Evolutionary conservation across 23 tunicate genomes (phyloP), one percentile per base, ranked within the genome.

Genomic region (Corella eumyota): DNA sequence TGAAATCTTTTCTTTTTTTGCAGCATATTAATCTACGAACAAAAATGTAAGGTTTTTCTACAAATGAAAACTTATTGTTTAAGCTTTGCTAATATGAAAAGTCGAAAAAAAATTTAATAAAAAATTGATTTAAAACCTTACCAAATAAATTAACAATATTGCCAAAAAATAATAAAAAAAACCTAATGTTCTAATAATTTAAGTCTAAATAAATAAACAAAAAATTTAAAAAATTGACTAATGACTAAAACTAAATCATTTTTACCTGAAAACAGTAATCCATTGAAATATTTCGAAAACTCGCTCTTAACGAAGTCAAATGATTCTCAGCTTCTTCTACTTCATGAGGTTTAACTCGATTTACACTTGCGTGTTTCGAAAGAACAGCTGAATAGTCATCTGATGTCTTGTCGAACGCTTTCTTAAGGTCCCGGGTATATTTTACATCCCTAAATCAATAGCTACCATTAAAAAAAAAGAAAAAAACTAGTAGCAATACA

Each of bases 181-280:
- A 15, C 48, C 11, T 40, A 40, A 11, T 40, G 13, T 40, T 11
- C 48, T 15, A 9, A 15, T 11, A 15, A 11, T 40, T 40, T 40
- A 40, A 40, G 11, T 40, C 13, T 40, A 9, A 15, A 9, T 9
- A 9, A 40, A 40, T 40, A 15, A 15, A 40, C 48, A 40, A 11
- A 15, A 9, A 40, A 40, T 15, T 40, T 11, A 9, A 40, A 15
- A 40, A 40, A 9, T 9, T 9, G 15, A 40, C 13, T 15, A 9
- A 40, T 9, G 48, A 40, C 48, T 40, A 15, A 11, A 9, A 40
- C 11, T 9, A 40, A 11, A 40, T 40, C 48, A 40, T 9, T 40
- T 11, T 15, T 40, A 84, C 94, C 83, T 84, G 78, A 50, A 52
- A 62, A 6, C 75, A 83, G 65, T 84, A 84, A 37, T 84, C 94